These are phyloP conservation scores for Rhinichthys osculus DNA, from an alignment of 2,797 vertebrate species.

Conservation along the genomic window DNA sequence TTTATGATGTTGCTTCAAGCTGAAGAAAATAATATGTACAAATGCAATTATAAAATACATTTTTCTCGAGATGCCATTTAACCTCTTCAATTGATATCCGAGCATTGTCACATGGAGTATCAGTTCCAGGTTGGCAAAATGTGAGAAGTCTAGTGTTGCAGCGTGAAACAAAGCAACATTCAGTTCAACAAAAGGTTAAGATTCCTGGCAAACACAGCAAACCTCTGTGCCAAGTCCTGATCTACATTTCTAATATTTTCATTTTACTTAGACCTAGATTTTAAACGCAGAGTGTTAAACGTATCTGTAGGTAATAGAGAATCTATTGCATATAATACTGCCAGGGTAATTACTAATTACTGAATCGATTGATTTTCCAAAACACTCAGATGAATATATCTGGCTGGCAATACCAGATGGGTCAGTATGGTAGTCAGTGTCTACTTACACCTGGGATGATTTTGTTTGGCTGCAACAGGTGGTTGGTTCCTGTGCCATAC, in stretches of 20 bases:
- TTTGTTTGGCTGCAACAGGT: slow-evolving; percentile 45
- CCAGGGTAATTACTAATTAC: not conserved
- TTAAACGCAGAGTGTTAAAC: slow-evolving; percentile 16
- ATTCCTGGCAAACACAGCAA: slow-evolving; percentile 40
- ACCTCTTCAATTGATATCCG: slow-evolving; percentile 26
- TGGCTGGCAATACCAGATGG: slow-evolving; percentile 44
- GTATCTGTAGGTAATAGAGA: slow-evolving; percentile 4
- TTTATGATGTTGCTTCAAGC: slow-evolving; percentile 39
- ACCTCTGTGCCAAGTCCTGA: slow-evolving; percentile 33
- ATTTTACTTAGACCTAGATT: not conserved
- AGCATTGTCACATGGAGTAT: slow-evolving; percentile 38
- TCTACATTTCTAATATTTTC: slow-evolving; percentile 50
- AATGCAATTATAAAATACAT: not conserved
- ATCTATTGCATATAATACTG: not conserved
- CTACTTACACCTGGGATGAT: slow-evolving; percentile 60
- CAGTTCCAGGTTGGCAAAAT: slow-evolving; percentile 41
- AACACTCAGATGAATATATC: slow-evolving; percentile 26
- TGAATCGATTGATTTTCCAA: slow-evolving; percentile 2
- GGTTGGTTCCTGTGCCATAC: slow-evolving; percentile 33
- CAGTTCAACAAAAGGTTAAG: slow-evolving; percentile 62
- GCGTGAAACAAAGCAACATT: slow-evolving; percentile 46
- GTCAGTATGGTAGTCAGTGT: slow-evolving; percentile 37
- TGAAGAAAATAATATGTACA: slow-evolving; percentile 26
- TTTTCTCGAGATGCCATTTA: slow-evolving; percentile 19
- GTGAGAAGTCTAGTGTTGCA: slow-evolving; percentile 54